Evolutionary conservation across 2,797 vertebrate species (phyloP), one percentile per base, ranked within the genome.

Genomic region (Ispidina picta): DNA sequence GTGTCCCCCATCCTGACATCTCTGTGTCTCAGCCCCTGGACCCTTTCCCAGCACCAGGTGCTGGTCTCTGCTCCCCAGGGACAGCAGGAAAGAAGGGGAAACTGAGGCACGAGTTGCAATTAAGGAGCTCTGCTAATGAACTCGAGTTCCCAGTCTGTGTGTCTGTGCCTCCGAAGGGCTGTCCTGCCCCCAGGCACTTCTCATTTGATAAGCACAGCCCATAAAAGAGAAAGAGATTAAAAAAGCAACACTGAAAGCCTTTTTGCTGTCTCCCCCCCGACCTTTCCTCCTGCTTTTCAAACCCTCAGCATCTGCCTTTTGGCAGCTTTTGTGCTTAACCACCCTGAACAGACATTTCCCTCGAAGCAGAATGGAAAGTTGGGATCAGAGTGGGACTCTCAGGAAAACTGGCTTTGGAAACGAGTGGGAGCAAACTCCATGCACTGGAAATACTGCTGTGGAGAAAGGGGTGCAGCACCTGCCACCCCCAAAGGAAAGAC

Each of bases 1-100:
- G 59, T 3, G n/a, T 5, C n/a, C 22, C 23, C 11, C 58, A 39
- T 8, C 63, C 33, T 3, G 1, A 37, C 0, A 1, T 4, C n/a
- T 22, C 44, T 33, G 2, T 31, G 13, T 18, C 37, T 15, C 8
- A 4, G 8, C 4, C 41, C 56, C 3, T 2, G 4, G 76, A 44
- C 22, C 35, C 23, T 43, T 83, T 51, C 68, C 58, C 48, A 23
- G 51, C 35, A 43, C 39, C 18, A 15, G 12, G 43, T 5, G 7
- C 66, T 22, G 4, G 3, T 5, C 9, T 28, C 35, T 10, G 1
- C 58, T 12, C 28, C 39, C 52, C 83, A 6, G 22, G 0, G 8
- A 18, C 4, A 26, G 65, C 41, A 68, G 21, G 15, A 49, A 22
- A 2, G 10, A 3, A 70, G 31, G 58, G 83, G 88, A 91, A 91